Evolutionary conservation across 2,797 vertebrate genomes (phyloP).

Genomic region (Antrozous pallidus): DNA sequence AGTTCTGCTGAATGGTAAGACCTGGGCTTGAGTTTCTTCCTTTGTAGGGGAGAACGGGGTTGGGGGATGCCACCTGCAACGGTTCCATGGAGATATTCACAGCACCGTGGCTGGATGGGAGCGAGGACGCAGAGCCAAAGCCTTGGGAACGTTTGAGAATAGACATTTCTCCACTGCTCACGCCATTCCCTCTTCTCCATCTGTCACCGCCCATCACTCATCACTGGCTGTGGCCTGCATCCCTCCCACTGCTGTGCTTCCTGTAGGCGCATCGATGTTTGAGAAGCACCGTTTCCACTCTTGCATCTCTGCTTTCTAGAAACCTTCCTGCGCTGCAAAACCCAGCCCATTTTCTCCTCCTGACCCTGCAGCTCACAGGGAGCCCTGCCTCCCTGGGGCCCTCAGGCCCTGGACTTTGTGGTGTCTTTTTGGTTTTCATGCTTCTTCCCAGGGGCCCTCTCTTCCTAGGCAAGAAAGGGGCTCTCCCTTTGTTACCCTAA

Average conservation of each 20-base stretch:
- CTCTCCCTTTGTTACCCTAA: background rate
- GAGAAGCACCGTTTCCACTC: background rate
- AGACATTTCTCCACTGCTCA: background rate
- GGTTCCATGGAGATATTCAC: background rate
- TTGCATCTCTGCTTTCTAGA: background rate
- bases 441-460: background rate
- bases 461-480: background rate
- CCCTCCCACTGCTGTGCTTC: background rate
- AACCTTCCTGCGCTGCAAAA: background rate
- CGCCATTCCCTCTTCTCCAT: fast-evolving
- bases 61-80: background rate
- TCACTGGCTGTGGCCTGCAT: background rate
- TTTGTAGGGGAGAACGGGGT: background rate
- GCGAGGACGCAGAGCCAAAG: background rate
- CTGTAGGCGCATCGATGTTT: background rate
- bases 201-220: background rate
- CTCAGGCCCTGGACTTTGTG: background rate
- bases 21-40: background rate
- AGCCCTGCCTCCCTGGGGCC: background rate
- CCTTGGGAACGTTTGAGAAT: background rate
- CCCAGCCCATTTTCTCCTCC: background rate
- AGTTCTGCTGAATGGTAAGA: background rate
- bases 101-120: background rate
- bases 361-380: background rate
- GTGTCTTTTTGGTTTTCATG: background rate